Percentiles rank a stretch among this genome's conserved stretches.
These are phyloP conservation scores for Seriola rivoliana DNA, from an alignment of 2,113 vertebrate genomes.

Conservation along the genomic window DNA sequence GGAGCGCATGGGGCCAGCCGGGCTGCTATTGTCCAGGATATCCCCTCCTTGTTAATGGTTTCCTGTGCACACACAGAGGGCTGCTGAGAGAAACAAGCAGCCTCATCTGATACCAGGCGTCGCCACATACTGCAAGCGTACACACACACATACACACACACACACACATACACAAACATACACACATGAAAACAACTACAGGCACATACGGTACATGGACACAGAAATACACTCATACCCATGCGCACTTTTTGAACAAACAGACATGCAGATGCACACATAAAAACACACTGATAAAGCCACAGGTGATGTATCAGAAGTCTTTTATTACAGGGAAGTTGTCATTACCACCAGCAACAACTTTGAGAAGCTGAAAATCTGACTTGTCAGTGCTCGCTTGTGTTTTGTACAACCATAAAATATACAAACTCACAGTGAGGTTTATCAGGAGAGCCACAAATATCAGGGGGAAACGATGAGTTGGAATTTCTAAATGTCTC, in stretches of 20 bases:
- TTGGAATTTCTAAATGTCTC: conserved; percentile 9
- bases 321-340: conserved; percentile 76
- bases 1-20: conserved; percentile 71
- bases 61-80: conserved; percentile 85
- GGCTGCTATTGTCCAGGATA: conserved; percentile 85
- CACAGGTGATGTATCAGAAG: conserved; percentile 51
- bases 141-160: conserved; percentile 32
- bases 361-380: conserved; percentile 49
- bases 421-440: conserved; percentile 57
- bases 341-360: conserved; percentile 54
- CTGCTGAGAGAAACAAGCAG: conserved; percentile 72
- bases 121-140: conserved; percentile 6
- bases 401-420: conserved; percentile 69
- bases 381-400: conserved; percentile 62
- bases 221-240: background rate
- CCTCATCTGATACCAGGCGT: conserved; percentile 68
- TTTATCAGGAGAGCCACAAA: conserved; percentile 21
- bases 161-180: conserved; percentile 30
- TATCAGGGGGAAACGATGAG: conserved; percentile 4
- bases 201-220: background rate
- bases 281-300: conserved; percentile 31
- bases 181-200: conserved; percentile 27
- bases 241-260: conserved; percentile 25
- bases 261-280: conserved; percentile 1
- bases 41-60: conserved; percentile 88